Percentiles rank a stretch among this genome's conserved stretches.
These are phyloP conservation scores for Dynastes maya DNA, from an alignment of 2,888 invertebrate species.

Conservation along the genomic window DNA sequence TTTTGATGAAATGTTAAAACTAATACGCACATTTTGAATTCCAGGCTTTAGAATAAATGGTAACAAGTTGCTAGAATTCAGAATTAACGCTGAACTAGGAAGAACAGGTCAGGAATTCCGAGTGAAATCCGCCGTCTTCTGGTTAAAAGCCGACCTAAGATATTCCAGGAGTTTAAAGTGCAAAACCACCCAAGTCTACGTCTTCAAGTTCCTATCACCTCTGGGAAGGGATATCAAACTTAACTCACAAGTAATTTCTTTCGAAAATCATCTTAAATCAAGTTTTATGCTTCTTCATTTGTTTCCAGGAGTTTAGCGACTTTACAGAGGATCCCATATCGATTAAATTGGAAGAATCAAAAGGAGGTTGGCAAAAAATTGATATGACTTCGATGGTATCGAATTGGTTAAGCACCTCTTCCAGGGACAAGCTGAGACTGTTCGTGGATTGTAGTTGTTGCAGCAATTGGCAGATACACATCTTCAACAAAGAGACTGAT, in stretches of 20 bases:
- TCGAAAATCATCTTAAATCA: too few relatives aligned
- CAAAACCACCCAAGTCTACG: slow-evolving; percentile 66
- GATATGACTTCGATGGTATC: slow-evolving; percentile 86
- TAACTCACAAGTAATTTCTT: slow-evolving; percentile 74
- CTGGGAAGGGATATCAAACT: slow-evolving; percentile 77
- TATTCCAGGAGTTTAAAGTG: slow-evolving; percentile 64
- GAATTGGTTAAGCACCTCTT: slow-evolving; percentile 76
- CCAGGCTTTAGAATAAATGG: slow-evolving; percentile 88
- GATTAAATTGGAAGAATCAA: slow-evolving; percentile 71
- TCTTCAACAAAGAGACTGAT: slow-evolving; percentile 69
- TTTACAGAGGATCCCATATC: slow-evolving; percentile 73
- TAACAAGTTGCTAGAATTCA: slow-evolving; percentile 89
- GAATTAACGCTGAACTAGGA: slow-evolving; percentile 76
- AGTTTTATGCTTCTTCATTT: slow-evolving; percentile 51
- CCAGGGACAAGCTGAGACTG: slow-evolving; percentile 77
- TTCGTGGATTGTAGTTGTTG: slow-evolving; percentile 91
- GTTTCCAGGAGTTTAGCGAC: slow-evolving; percentile 74
- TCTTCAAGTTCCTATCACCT: slow-evolving; percentile 68
- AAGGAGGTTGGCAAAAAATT: slow-evolving; percentile 89
- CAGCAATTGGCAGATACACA: slow-evolving; percentile 83
- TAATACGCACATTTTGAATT: background rate
- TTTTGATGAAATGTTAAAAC: too few relatives aligned
- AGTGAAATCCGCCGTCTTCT: slow-evolving; percentile 86
- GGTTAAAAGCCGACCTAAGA: slow-evolving; percentile 79
- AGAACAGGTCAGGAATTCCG: slow-evolving; percentile 76